A percentile compares a stretch with the other conserved stretches of the same genome.
Evolutionary conservation across 2,797 vertebrate species (phyloP).

Genomic region (Lacerta agilis): DNA sequence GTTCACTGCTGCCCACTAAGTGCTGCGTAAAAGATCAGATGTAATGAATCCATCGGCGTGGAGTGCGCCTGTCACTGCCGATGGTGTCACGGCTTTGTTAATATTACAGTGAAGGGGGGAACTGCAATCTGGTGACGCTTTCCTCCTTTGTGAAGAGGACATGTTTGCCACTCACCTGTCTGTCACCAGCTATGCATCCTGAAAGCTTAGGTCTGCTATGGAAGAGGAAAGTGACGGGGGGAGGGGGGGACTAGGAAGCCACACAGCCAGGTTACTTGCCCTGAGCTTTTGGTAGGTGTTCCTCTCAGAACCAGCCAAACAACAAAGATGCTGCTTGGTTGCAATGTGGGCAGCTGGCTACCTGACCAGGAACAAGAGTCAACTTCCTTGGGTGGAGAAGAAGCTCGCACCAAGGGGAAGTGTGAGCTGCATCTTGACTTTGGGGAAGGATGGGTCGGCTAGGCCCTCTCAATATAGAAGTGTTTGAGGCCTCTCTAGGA

Average conservation of each 20-base stretch:
- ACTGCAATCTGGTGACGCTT: background rate
- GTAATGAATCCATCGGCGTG: slow-evolving; percentile 1
- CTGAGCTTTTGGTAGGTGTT: background rate
- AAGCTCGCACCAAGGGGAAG: too few species aligned
- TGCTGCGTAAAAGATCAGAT: background rate
- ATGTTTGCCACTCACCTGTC: background rate
- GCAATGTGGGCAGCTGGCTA: background rate
- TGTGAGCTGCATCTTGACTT: too few species aligned
- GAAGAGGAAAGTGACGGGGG: background rate
- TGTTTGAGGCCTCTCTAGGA: background rate
- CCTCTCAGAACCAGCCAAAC: background rate
- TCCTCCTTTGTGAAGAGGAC: background rate
- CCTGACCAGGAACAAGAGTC: too few species aligned
- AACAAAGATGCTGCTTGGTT: background rate
- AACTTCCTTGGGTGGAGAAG: too few species aligned
- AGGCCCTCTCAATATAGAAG: too few species aligned
- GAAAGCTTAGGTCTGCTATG: too few species aligned
- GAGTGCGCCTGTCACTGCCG: accelerated
- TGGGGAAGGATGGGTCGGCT: too few species aligned
- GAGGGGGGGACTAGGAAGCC: too few species aligned
- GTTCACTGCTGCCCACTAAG: background rate
- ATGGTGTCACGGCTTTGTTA: accelerated
- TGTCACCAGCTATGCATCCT: background rate
- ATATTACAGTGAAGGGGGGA: accelerated
- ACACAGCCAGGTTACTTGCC: too few species aligned